Conservation (phyloP, 2,888 invertebrate genomes). For the Entomobrya multifasciata region DNA sequence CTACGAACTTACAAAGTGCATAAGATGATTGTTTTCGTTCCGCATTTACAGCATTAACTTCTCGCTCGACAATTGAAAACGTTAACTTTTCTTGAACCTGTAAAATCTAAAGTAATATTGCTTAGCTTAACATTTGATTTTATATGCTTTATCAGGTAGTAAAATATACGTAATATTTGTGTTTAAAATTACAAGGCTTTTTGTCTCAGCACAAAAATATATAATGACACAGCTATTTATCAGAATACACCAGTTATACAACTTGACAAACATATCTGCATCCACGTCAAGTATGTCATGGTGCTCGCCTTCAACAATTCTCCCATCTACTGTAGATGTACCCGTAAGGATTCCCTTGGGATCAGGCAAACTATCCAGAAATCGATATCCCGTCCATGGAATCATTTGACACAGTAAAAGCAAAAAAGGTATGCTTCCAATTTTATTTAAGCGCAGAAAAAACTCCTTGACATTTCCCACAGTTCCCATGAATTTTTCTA, state of each 20-base stretch:
- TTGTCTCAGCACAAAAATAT: not conserved
- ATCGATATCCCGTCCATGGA: not conserved
- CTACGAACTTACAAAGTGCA: conserved; percentile 3
- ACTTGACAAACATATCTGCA: not conserved
- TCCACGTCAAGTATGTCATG: not conserved
- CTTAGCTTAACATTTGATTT: not conserved
- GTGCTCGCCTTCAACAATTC: too few species aligned
- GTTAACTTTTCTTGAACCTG: not conserved
- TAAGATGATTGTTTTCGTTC: not conserved
- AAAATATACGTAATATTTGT: too few species aligned
- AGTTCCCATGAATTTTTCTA: not conserved
- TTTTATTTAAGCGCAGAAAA: not conserved
- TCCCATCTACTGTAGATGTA: not conserved
- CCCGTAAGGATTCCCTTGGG: not conserved
- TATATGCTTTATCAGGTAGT: too few species aligned
- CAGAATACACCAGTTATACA: not conserved
- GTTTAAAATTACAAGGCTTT: not conserved
- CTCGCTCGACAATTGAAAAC: not conserved
- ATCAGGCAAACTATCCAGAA: not conserved
- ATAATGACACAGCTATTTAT: not conserved
- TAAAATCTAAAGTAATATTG: not conserved
- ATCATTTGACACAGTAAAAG: not conserved
- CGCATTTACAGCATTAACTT: not conserved
- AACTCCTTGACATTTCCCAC: not conserved
- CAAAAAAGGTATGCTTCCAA: not conserved